Base-by-base conservation (phyloP, 1,140 invertebrate species). In the Fopius arisanus region DNA sequence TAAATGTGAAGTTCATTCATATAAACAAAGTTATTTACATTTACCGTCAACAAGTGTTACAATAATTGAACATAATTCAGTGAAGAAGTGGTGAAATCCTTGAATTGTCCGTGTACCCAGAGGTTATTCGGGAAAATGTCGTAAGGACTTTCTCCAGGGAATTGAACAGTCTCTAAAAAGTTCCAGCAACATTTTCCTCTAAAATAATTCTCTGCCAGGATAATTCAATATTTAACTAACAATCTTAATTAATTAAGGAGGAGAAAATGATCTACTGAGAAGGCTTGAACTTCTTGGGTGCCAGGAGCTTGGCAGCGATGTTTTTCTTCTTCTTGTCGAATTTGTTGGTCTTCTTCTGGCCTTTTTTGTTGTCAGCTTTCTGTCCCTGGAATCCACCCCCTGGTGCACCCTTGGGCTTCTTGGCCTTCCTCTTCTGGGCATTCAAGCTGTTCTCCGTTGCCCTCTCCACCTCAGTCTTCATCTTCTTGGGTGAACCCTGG, bases 351-450 rank as follows among this genome's bases (percentile, higher is more conserved):
- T 73, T 67, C 31, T 83, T 85, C n/a, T 4, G 2, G 1, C 74
- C 75, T 31, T 84, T 83, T 65, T 86, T 84, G 29, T 87, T 83
- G 2, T 83, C 78, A 21, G 78, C 75, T 48, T 82, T 85, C 59
- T 84, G 79, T 21, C 86, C 86, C 71, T 85, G 79, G 54, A 85
- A 87, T 40, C 65, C 63, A 1, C n/a, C 48, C 1, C 21, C 23
- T 54, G n/a, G n/a, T 19, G 14, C 4, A 21, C 37, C 26, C 6
- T 67, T 59, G 68, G 21, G 31, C 9, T 66, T 70, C 59, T 79
- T 77, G 3, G 65, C 43, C 6, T 51, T 76, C 16, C 67, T 66
- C 48, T 59, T 74, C 41, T 74, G 48, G 19, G 72, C 70, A 40
- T 70, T 76, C 1, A 66, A 0, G 16, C 74, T 79, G 62, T 76